Evolutionary conservation across 2,888 invertebrate species (phyloP), one percentile per base, ranked within the genome.

Genomic region (Phanerotoma sp.): DNA sequence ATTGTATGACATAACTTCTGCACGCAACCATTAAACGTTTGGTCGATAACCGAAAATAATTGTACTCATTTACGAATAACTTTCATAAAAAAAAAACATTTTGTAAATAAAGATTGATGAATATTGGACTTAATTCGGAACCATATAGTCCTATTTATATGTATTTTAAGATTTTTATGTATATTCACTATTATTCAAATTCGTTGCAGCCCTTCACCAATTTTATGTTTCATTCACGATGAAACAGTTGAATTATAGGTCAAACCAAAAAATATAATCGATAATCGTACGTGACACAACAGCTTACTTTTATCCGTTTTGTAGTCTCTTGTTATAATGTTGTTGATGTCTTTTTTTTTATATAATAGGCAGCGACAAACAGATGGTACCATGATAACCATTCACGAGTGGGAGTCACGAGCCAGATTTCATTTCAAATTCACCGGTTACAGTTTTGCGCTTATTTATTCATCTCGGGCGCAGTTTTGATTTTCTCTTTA

Each of bases 211-310:
- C n/a, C n/a, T n/a, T n/a, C n/a, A n/a, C n/a, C n/a, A n/a, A n/a
- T n/a, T n/a, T n/a, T n/a, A n/a, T n/a, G n/a, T n/a, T n/a, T n/a
- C n/a, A n/a, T n/a, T n/a, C n/a, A n/a, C n/a, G n/a, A n/a, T n/a
- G n/a, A n/a, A n/a, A n/a, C n/a, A 20, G 38, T 11, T 38, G 16
- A n/a, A 35, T 18, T 16, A 11, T 38, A 38, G 38, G 38, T 38
- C 33, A 49, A 66, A 65, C n/a, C 60, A 63, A 64, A 68, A 68
- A 69, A 69, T 67, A 65, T 63, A 74, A 74, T 74, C 75, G 68
- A 74, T 72, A 70, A 64, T 64, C 67, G 70, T 68, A 64, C 64
- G 61, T 67, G 70, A 61, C 58, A 60, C 58, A 58, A 60, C 48
- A 64, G 64, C 66, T 68, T 66, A 66, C 71, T 71, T 70, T n/a